phyloP scores from a whole-genome alignment of 2,888 invertebrate species.

The Caenorhabditis plicata region DNA sequence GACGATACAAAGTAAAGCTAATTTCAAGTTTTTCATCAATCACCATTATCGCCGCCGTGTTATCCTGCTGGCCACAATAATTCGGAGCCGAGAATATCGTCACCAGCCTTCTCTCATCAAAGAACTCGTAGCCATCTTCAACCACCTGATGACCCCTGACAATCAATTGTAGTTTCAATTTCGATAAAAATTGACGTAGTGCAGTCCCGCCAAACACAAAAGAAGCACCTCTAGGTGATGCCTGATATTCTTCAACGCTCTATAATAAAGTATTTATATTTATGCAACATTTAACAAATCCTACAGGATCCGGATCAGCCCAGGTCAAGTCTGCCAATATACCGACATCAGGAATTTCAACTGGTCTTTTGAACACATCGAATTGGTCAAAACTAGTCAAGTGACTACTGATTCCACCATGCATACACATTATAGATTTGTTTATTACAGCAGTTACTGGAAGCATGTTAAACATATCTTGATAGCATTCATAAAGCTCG shows the following conservation, averaged over 20 bases:
- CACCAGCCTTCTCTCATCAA: slow-evolving; percentile 75
- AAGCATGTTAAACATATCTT: slow-evolving; percentile 82
- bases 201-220: slow-evolving; percentile 56
- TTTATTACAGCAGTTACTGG: slow-evolving; percentile 94
- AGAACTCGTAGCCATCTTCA: slow-evolving; percentile 79
- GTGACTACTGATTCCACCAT: slow-evolving; percentile 72
- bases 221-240: slow-evolving; percentile 46
- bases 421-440: slow-evolving; percentile 77
- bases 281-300: neutral
- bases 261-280: neutral
- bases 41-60: slow-evolving; percentile 38
- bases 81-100: slow-evolving; percentile 72
- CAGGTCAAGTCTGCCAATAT: slow-evolving; percentile 69
- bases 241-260: slow-evolving; percentile 35
- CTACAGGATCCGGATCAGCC: slow-evolving; percentile 54
- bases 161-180: slow-evolving; percentile 50
- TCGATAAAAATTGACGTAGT: slow-evolving; percentile 43
- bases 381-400: slow-evolving; percentile 64
- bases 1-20: no score
- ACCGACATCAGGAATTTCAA: slow-evolving; percentile 71
- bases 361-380: slow-evolving; percentile 70
- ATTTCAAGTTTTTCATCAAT: slow-evolving; percentile 30
- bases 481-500: slow-evolving; percentile 46
- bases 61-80: slow-evolving; percentile 77
- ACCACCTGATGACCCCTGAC: slow-evolving; percentile 59